Conservation (phyloP, 2,797 vertebrate genomes). For the Otus scops region DNA sequence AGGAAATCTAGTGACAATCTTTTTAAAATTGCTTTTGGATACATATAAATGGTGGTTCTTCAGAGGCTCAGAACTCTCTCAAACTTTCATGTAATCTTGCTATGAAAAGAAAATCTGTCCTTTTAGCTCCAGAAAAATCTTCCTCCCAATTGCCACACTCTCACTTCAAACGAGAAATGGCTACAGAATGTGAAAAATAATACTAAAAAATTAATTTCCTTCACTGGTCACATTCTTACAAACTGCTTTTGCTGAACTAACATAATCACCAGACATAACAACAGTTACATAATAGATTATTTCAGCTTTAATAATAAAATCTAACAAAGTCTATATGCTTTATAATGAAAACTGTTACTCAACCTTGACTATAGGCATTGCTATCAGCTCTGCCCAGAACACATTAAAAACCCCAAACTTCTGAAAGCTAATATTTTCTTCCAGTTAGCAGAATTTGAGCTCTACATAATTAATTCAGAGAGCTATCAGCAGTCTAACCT, state of each 20-base stretch:
- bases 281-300: not conserved
- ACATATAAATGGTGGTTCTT: not conserved
- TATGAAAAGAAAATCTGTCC: not conserved
- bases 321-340: not conserved
- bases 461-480: not conserved
- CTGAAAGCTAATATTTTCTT: not conserved
- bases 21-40: not conserved
- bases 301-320: not conserved
- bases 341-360: not conserved
- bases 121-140: not conserved
- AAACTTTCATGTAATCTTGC: not conserved
- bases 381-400: not conserved
- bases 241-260: not conserved
- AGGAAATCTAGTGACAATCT: not conserved
- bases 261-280: not conserved
- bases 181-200: not conserved
- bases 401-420: not conserved
- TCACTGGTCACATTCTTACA: not conserved
- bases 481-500: slow-evolving; percentile 17
- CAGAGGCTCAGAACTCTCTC: not conserved
- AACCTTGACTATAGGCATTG: not conserved
- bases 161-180: not conserved
- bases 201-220: not conserved
- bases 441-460: not conserved
- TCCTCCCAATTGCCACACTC: not conserved